A percentile compares a stretch with the other conserved stretches of the same genome.
Conservation (phyloP, 2,113 vertebrate genomes). For the Pseudonaja textilis region DNA sequence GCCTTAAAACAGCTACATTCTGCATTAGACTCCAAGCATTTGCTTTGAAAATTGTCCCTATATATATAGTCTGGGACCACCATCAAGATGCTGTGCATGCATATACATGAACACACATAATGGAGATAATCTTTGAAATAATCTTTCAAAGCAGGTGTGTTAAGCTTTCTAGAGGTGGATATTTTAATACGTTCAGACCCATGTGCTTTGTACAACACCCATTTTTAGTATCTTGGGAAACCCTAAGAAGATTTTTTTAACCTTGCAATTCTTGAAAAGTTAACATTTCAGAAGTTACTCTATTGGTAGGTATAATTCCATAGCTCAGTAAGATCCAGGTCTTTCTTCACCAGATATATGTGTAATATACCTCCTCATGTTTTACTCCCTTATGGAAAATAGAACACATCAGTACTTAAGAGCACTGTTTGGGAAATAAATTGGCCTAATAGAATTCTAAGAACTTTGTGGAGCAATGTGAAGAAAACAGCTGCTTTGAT, state of each 20-base stretch:
- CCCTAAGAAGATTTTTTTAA: background rate
- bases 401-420: background rate
- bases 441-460: background rate
- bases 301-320: background rate
- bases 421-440: background rate
- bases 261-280: background rate
- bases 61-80: background rate
- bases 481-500: background rate
- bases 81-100: background rate
- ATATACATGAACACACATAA: background rate
- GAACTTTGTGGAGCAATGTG: background rate
- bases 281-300: background rate
- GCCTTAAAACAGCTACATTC: background rate
- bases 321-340: background rate
- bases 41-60: background rate
- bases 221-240: background rate
- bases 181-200: background rate
- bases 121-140: background rate
- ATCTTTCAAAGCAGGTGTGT: background rate
- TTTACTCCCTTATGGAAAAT: too few species aligned
- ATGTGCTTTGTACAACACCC: background rate
- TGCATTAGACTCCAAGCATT: background rate
- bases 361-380: background rate
- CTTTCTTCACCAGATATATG: background rate
- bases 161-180: background rate